Base-by-base conservation (phyloP, 2,888 invertebrate species). In the Lepidochrysops patricia region DNA sequence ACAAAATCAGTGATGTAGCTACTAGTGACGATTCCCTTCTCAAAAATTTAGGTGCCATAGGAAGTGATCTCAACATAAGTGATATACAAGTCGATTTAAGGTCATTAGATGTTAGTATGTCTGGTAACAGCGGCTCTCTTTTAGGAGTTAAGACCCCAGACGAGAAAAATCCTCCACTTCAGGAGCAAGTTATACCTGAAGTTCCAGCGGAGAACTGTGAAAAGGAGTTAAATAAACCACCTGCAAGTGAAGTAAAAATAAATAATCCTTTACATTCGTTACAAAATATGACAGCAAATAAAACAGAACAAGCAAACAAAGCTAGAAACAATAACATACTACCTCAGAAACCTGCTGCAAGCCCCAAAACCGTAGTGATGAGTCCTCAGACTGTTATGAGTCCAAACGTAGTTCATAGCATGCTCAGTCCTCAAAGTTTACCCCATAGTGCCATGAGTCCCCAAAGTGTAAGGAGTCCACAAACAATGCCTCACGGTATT, bases 31-130 rank as follows among this genome's bases (percentile, higher is more conserved):
- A 89, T 79, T 89, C 89, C 70, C 76, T 89, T 76, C 85, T 89
- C 69, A 89, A 89, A 86, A 88, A 89, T 75, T 70, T 89, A 82
- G 88, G 89, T 89, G 89, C 89, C 88, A 89, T 89, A 88, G 89
- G 89, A 80, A 89, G 89, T 86, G 89, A 89, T 89, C 89, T 89
- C 88, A 89, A 88, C 73, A 89, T 89, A 82, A 89, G 87, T 88
- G 89, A 89, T 88, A 88, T 89, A 75, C 88, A 86, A 81, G 89
- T 88, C 70, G 89, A 89, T 84, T 87, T 89, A 88, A 87, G 89
- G 73, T 89, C 89, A 23, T 82, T 89, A 85, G 89, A 89, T 79
- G 89, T 89, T 83, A 89, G 89, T 77, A 89, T 89, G 89, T 89
- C 89, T 25, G 87, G 88, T 34, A 88, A 89, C 63, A 89, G 88